Base-by-base conservation (phyloP, 2,888 invertebrate genomes). In the Calliphora vomitoria region DNA sequence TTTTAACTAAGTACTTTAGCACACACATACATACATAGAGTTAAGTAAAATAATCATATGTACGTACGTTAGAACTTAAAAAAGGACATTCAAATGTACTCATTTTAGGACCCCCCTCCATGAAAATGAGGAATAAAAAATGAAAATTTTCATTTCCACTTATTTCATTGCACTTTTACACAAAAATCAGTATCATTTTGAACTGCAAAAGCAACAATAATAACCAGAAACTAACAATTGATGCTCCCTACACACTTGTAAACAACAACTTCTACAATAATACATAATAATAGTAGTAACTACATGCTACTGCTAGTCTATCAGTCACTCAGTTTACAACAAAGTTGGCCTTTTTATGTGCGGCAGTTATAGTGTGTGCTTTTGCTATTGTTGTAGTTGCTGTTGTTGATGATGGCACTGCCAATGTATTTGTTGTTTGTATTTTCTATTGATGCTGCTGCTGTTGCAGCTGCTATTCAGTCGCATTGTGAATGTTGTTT, bases 341-440 rank as follows among this genome's bases (percentile, higher is more conserved):
- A 76, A 80, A 79, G 82, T 82, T 84, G 79, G 62, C 79, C 78
- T 82, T 85, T 25, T 85, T 76, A 41, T 72, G 15, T 81, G 62
- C 78, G 3, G 50, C 44, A 69, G 18, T 38, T 41, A 18, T 11
- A 68, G 38, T 58, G 31, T 64, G 55, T 64, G 8, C 66, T 6
- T 69, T 35, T 62, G 25, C 25, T 1, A 50, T 3, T 20, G 25
- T 55, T 76, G 66, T 68, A 35, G 44, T 66, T 64, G 75, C 62
- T 71, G 74, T 64, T 85, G 76, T 18, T 69, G 62, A 38, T 62
- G 53, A 78, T 81, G 82, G 31, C 68, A 78, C 20, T 87, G 62
- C 50, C 50, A 62, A 25, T 44, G 68, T 50, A 68, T 53, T 60
- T 71, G 71, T 66, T 82, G 69, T 44, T 71, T 50, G 71, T 58